A percentile compares a stretch with the other conserved stretches of the same genome.
phyloP scores from a whole-genome alignment of 2,797 vertebrate genomes.

The Coregonus sp. region DNA sequence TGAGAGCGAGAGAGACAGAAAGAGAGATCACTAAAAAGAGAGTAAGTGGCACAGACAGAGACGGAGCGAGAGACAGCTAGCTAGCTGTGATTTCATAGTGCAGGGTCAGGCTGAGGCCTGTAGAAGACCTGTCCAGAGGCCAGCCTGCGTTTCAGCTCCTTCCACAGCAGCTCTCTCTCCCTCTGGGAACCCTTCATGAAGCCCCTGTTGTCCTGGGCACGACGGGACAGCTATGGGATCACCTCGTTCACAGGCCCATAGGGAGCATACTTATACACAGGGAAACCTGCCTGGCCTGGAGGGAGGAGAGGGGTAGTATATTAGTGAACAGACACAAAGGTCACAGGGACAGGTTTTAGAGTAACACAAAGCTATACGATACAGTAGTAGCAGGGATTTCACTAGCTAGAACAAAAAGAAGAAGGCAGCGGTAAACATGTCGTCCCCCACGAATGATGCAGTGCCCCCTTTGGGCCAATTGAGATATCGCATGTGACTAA shows the following conservation, averaged over 20 bases:
- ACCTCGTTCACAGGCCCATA: slow-evolving; percentile 88
- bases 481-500: too few species aligned
- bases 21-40: background rate
- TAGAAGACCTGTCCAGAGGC: slow-evolving; percentile 74
- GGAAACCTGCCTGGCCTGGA: slow-evolving; percentile 87
- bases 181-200: slow-evolving; percentile 81
- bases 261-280: slow-evolving; percentile 93
- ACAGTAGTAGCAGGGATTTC: too few species aligned
- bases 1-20: too few species aligned
- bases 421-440: too few species aligned
- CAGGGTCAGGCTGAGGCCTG: slow-evolving; percentile 57
- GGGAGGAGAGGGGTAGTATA: background rate
- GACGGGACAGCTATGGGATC: slow-evolving; percentile 89
- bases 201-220: slow-evolving; percentile 88
- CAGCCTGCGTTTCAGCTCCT: slow-evolving; percentile 81
- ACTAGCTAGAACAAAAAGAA: too few species aligned
- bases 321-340: background rate
- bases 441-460: too few species aligned
- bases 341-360: background rate
- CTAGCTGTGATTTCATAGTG: background rate
- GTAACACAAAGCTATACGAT: too few species aligned
- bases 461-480: too few species aligned
- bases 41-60: background rate
- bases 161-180: slow-evolving; percentile 85
- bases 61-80: background rate